phyloP scores from a whole-genome alignment of 2,888 invertebrate genomes.

The Ophioninae sp. region DNA sequence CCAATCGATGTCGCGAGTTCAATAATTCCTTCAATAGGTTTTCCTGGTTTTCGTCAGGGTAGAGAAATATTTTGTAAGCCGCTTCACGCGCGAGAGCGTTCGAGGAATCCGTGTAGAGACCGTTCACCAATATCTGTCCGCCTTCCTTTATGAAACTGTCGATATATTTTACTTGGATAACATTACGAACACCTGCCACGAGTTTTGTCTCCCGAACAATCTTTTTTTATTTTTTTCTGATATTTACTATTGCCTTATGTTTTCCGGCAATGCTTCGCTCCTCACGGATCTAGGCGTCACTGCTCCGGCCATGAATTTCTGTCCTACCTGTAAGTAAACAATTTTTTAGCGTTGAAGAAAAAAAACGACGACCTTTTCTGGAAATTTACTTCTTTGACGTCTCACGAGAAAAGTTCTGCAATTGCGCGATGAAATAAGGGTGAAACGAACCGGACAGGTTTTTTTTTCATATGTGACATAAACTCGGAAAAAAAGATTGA shows the following conservation, averaged over 20 bases:
- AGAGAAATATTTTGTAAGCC: conserved; percentile 92
- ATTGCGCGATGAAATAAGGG: background rate
- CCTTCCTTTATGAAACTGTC: conserved; percentile 85
- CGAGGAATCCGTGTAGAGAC: conserved; percentile 91
- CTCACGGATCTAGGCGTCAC: conserved; percentile 87
- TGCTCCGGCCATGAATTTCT: conserved; percentile 90
- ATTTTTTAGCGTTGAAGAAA: background rate
- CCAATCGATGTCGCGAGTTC: conserved; percentile 89
- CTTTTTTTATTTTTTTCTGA: background rate
- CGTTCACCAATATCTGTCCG: conserved; percentile 88
- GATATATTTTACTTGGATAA: background rate
- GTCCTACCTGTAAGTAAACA: conserved; percentile 84
- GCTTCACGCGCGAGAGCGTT: conserved; percentile 92
- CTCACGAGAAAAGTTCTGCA: background rate
- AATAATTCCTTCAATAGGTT: conserved; percentile 88
- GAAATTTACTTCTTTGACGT: background rate
- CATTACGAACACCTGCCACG: background rate
- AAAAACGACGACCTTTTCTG: background rate
- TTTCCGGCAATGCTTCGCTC: conserved; percentile 86
- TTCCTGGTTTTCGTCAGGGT: conserved; percentile 90
- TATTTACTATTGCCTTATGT: conserved; percentile 87
- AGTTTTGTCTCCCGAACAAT: background rate
- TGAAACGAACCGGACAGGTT: background rate
- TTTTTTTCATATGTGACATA: background rate
- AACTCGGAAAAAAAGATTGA: background rate